Percentiles rank a stretch among this genome's conserved stretches.
Conservation (phyloP, 2,113 vertebrate genomes). For the Haliaeetus leucogaster region DNA sequence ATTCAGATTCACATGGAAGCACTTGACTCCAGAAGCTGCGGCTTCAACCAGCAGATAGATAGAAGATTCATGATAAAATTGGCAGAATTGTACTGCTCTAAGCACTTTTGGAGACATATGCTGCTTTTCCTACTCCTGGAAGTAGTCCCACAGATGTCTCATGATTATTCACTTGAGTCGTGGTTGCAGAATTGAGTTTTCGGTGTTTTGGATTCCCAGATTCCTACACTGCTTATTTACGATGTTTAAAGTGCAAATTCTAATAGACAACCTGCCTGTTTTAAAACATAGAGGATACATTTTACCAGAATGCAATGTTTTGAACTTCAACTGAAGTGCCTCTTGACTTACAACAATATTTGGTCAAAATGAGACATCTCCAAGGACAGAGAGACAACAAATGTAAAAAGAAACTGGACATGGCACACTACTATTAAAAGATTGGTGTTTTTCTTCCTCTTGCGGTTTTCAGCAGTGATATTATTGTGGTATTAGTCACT, state of each 20-base stretch:
- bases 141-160: constrained; percentile 45
- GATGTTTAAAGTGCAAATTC: neutral
- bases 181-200: neutral
- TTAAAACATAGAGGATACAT: neutral
- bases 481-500: neutral
- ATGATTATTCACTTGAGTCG: constrained; percentile 52
- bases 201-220: neutral
- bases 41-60: neutral
- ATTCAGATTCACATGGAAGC: neutral
- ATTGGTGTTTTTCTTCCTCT: fast-evolving
- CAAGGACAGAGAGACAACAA: neutral
- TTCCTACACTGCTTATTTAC: neutral
- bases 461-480: neutral
- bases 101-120: constrained; percentile 33
- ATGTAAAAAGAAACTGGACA: fast-evolving
- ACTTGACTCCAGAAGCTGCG: neutral
- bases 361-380: neutral
- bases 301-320: neutral
- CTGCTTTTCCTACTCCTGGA: constrained; percentile 43
- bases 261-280: neutral
- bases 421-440: neutral
- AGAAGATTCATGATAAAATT: neutral
- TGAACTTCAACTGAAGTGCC: neutral
- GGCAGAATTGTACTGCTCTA: neutral
- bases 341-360: neutral